Base-by-base conservation (phyloP, 2,888 invertebrate species). In the Drosophila affinis region DNA sequence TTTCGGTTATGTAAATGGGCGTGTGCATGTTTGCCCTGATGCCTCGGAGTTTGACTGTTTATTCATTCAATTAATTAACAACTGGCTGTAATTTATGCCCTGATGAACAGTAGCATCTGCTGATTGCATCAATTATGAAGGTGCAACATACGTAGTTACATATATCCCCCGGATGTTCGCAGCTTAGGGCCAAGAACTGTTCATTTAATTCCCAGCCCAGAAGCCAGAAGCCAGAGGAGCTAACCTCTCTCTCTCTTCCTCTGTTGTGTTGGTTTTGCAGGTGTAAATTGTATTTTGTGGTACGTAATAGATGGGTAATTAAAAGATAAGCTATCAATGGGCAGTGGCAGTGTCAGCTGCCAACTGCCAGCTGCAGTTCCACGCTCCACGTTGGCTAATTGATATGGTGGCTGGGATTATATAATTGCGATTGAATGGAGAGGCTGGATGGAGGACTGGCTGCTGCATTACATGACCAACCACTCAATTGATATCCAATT, bases 241-340 rank as follows among this genome's bases (percentile, higher is more conserved):
- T 32, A 12, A 27, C 27, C 39, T 39, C 12, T 34, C 34, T 3
- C 12, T 12, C 34, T 5, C 34, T 34, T 14, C 5, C 5, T 12
- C 5, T 67, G 55, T 18, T 18, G 18, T 18, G 45, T 67, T 55
- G 68, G 49, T n/a, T 55, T 67, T 67, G 65, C 55, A 67, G 65
- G 65, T 67, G 56, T 61, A 69, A 51, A 53, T 62, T 61, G 54
- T 18, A 49, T 57, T 57, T 46, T 61, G 60, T 51, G 32, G 39
- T 46, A 24, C 32, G 21, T 55, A 45, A 49, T 32, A 70, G 45
- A 60, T 59, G 77, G 59, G 56, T 60, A 76, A 76, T 79, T 79
- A 67, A 73, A 47, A 46, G 54, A 61, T 64, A 76, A 62, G 32
- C 27, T 69, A 67, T 67, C 65, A 68, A 46, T 68, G 62, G 57